Conservation (phyloP, 2,113 vertebrate genomes). For the Casuarius casuarius region DNA sequence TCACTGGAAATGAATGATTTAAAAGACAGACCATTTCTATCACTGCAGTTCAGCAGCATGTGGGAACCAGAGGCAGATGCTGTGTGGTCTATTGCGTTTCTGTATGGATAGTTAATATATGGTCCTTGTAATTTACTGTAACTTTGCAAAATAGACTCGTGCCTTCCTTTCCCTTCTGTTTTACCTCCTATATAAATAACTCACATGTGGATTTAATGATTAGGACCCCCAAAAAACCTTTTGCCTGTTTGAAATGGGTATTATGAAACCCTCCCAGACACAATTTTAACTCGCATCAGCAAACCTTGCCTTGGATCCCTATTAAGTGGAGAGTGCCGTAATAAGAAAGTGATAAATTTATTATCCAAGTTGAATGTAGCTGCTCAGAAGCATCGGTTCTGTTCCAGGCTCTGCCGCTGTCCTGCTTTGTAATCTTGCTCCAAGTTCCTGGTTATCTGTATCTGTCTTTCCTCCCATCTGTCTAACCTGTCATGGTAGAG, state of each 20-base stretch:
- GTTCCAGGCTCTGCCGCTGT: neutral
- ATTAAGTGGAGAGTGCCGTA: neutral
- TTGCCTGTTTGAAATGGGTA: neutral
- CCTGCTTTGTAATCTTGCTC: neutral
- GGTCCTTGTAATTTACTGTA: neutral
- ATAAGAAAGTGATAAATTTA: neutral
- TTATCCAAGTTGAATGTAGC: neutral
- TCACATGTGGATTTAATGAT: neutral
- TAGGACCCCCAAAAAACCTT: neutral
- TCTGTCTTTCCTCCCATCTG: neutral
- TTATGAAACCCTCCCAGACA: neutral
- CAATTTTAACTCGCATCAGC: neutral
- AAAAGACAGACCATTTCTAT: constrained; percentile 5
- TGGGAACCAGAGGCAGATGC: neutral
- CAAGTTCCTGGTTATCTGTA: neutral
- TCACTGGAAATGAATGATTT: constrained; percentile 1
- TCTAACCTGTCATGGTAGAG: neutral
- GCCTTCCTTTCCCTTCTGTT: neutral
- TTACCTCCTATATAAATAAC: neutral
- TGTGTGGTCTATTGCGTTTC: neutral
- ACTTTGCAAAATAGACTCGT: neutral
- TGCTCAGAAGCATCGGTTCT: neutral
- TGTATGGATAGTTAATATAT: neutral
- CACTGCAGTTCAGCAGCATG: neutral
- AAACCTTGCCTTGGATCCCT: neutral